Conservation (phyloP, 2,888 invertebrate species). For the Octonoba sinensis region DNA sequence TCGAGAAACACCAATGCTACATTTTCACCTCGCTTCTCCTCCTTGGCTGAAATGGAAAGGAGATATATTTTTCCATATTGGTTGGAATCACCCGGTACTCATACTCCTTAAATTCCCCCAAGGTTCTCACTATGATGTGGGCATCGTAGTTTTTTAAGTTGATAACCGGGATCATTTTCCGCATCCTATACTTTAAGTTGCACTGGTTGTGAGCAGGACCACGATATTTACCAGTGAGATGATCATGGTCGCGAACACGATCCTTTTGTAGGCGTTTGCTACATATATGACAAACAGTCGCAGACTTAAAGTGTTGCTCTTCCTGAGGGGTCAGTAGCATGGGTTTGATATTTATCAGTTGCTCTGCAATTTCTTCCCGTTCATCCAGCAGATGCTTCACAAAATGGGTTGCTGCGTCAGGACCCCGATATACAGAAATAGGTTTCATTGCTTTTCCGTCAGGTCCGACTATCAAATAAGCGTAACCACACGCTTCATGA, state of each 20-base stretch:
- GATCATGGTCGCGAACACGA: neutral
- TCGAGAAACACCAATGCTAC: neutral
- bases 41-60: neutral
- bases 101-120: neutral
- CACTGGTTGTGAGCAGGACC: neutral
- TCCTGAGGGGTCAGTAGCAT: neutral
- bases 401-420: slow-evolving; percentile 1
- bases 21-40: too few species aligned
- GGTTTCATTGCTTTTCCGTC: slow-evolving; percentile 1
- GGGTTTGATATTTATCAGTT: neutral
- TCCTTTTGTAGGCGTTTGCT: neutral
- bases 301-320: neutral
- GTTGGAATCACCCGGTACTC: neutral
- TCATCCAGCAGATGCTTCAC: neutral
- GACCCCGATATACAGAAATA: neutral
- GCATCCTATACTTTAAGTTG: slow-evolving; percentile 7
- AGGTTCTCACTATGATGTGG: neutral
- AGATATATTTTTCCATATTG: slow-evolving; percentile 12
- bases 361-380: neutral
- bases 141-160: slow-evolving; percentile 15
- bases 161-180: too few species aligned
- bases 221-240: neutral
- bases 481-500: slow-evolving; percentile 14
- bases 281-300: neutral
- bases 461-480: neutral